phyloP scores from a whole-genome alignment of 1,140 invertebrate genomes.

The Carcinoscorpius rotundicauda region DNA sequence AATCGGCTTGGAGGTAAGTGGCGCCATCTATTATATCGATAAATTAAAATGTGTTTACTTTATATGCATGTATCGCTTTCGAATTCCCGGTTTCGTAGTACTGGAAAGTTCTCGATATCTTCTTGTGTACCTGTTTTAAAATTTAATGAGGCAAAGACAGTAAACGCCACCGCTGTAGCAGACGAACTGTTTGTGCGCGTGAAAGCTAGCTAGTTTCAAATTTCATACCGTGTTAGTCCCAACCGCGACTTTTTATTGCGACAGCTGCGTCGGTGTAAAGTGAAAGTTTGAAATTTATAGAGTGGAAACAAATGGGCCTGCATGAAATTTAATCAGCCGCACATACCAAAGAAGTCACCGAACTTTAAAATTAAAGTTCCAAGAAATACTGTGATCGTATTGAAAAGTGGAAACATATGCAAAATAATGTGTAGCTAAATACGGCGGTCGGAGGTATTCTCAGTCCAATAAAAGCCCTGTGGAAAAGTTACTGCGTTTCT shows the following conservation, averaged over 20 bases:
- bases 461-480: too few species aligned
- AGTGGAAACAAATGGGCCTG: constrained; percentile 16
- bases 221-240: too few species aligned
- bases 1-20: constrained; percentile 34
- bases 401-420: too few species aligned
- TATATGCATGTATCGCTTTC: constrained; percentile 8
- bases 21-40: not conserved
- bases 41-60: too few species aligned
- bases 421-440: too few species aligned
- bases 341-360: too few species aligned
- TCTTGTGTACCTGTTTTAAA: not conserved
- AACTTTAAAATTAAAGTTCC: too few species aligned
- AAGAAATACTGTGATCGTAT: too few species aligned
- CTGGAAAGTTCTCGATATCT: constrained; percentile 8
- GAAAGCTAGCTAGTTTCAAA: too few species aligned
- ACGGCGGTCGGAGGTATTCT: too few species aligned
- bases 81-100: constrained; percentile 9
- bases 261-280: constrained; percentile 1
- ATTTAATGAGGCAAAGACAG: constrained; percentile 2
- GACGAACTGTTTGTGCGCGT: too few species aligned
- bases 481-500: too few species aligned
- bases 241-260: not conserved
- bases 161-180: not conserved
- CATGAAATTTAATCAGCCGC: constrained; percentile 8
- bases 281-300: not conserved